Base-by-base conservation (phyloP, 2,888 invertebrate genomes). In the Selenia dentaria region DNA sequence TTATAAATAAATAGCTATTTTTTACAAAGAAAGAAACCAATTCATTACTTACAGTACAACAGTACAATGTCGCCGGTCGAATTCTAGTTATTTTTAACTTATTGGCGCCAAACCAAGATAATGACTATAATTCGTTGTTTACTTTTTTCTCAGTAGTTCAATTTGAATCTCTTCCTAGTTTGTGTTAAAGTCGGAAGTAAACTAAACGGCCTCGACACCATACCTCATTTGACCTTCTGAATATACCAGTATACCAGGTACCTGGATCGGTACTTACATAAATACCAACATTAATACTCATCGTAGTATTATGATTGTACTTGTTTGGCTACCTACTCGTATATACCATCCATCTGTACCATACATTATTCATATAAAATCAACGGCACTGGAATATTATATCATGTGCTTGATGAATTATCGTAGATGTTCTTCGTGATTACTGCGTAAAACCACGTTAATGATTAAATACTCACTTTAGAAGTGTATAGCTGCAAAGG, bases 201-300 rank as follows among this genome's bases (percentile, higher is more conserved):
- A 59, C 53, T 47, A 26, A 63, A n/a, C 48, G 67, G 48, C 74
- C 71, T 74, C 55, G 61, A 38, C 41, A 45, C 22, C 20, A 36
- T 27, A 18, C 45, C 45, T 51, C 31, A 46, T 51, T 41, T 18
- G 37, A 33, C 41, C 47, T 48, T 41, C 39, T 11, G n/a, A 14
- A 12, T 33, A 18, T 18, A n/a, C 6, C 24, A 6, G 25, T 25
- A 34, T 34, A 46, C 46, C 29, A 39, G 35, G 25, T 34, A 46
- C 46, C 29, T 46, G 35, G 25, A 20, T 12, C 29, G 24, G 24
- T 35, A 24, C 22, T 24, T 24, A n/a, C 24, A 13, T 33, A 6
- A 22, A 10, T 6, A 20, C 34, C 8, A 1, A 22, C 16, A 16
- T 8, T 22, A 16, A 28, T 29, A 32, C 33, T 37, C 44, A 44